Conservation (phyloP, 2,113 vertebrate species). For the Coreoperca whiteheadi region DNA sequence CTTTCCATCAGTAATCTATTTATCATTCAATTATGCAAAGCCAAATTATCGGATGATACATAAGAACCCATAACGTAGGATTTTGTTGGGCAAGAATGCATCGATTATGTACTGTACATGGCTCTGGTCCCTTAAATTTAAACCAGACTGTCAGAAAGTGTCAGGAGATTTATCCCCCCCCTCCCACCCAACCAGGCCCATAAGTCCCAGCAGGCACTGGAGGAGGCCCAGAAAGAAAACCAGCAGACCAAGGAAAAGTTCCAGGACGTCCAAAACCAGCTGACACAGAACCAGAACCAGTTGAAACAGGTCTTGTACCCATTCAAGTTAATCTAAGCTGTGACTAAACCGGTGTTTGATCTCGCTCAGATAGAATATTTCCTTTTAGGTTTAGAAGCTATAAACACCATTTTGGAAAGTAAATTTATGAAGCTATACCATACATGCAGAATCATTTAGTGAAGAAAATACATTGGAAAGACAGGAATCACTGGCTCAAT, state of each 20-base stretch:
- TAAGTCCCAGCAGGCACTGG: conserved; percentile 83
- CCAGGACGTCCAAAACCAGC: conserved; percentile 72
- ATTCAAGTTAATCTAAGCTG: neutral
- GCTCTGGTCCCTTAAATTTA: neutral
- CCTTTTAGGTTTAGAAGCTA: neutral
- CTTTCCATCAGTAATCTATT: neutral
- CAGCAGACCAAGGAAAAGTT: conserved; percentile 72
- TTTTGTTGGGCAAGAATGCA: neutral
- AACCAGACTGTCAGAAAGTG: neutral
- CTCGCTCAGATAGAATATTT: too few species aligned
- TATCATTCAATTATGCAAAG: neutral
- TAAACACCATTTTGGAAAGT: neutral
- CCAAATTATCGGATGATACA: neutral
- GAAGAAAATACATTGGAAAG: neutral
- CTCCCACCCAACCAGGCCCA: conserved; percentile 74
- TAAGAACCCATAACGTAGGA: neutral
- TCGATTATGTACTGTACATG: too few species aligned
- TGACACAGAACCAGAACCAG: conserved; percentile 63
- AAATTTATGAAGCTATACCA: neutral
- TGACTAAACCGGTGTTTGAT: neutral
- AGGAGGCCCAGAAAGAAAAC: conserved; percentile 73
- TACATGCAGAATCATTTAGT: neutral
- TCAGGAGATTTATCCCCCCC: neutral
- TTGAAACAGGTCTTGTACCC: conserved; percentile 61
- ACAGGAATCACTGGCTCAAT: neutral